phyloP scores from a whole-genome alignment of 2,797 vertebrate genomes.

The Antrozous pallidus region DNA sequence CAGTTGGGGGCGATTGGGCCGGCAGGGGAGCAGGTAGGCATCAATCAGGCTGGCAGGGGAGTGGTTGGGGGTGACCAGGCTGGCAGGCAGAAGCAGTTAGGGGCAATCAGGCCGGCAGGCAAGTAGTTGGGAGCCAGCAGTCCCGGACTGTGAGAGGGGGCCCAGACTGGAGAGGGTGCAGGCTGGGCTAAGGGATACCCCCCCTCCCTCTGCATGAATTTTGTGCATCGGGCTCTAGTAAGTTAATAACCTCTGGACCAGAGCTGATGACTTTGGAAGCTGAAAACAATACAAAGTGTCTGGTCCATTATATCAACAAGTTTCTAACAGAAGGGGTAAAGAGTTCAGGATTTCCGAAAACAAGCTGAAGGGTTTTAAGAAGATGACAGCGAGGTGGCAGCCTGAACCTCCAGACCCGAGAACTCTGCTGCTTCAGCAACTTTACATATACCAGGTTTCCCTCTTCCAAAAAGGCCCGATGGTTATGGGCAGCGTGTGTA shows the following conservation, averaged over 20 bases:
- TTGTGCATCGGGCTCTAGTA: too few relatives aligned
- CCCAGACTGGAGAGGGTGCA: too few relatives aligned
- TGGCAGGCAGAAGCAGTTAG: too few relatives aligned
- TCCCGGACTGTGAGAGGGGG: too few relatives aligned
- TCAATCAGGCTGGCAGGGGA: too few relatives aligned
- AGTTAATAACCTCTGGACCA: neutral
- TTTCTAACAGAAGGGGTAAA: neutral
- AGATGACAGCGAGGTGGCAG: neutral
- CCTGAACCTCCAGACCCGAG: neutral
- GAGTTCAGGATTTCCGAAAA: neutral
- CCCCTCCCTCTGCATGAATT: too few relatives aligned
- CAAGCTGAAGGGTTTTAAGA: neutral
- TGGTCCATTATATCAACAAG: neutral
- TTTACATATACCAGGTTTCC: neutral
- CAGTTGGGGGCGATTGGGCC: too few relatives aligned
- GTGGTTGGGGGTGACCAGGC: too few relatives aligned
- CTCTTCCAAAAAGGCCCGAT: neutral
- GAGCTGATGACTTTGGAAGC: neutral
- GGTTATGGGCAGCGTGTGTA: rapidly evolving
- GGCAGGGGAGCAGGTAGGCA: too few relatives aligned
- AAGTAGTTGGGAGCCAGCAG: too few relatives aligned
- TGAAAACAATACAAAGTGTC: neutral
- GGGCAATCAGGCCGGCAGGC: too few relatives aligned
- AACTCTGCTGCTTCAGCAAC: neutral
- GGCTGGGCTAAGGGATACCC: too few relatives aligned